A percentile compares a stretch with the other conserved stretches of the same genome.
Evolutionary conservation across 2,113 vertebrate genomes (phyloP).

Genomic region (Myiozetetes cayanensis): DNA sequence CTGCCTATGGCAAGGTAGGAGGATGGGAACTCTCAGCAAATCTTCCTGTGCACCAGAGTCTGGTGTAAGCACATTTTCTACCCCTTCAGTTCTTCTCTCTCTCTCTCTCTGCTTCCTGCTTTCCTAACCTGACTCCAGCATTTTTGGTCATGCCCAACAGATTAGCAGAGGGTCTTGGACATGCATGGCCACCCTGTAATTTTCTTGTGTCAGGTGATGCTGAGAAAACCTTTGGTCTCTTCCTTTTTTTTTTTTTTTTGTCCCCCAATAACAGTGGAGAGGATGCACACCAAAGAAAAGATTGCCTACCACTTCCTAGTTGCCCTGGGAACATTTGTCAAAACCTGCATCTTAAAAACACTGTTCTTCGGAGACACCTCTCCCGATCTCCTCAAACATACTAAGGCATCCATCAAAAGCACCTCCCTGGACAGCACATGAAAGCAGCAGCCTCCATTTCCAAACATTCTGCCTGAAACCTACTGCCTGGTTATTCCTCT

Average conservation of each 20-base stretch:
- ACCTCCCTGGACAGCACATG: neutral
- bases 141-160: neutral
- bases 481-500: neutral
- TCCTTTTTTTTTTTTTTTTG: neutral
- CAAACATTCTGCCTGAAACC: neutral
- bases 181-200: neutral
- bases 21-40: neutral
- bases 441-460: neutral
- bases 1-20: neutral
- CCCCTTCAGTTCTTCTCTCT: neutral
- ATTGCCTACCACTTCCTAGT: neutral
- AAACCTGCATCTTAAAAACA: neutral
- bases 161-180: neutral
- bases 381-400: neutral
- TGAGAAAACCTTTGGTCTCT: neutral
- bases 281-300: neutral
- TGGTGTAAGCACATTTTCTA: neutral
- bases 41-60: neutral
- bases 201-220: neutral
- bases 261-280: neutral
- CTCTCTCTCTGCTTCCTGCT: neutral
- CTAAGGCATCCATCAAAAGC: neutral
- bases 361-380: neutral
- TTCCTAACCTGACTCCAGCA: neutral
- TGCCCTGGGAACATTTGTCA: neutral